Evolutionary conservation across 2,113 vertebrate genomes (phyloP).

Genomic region (Ceratotherium simum): DNA sequence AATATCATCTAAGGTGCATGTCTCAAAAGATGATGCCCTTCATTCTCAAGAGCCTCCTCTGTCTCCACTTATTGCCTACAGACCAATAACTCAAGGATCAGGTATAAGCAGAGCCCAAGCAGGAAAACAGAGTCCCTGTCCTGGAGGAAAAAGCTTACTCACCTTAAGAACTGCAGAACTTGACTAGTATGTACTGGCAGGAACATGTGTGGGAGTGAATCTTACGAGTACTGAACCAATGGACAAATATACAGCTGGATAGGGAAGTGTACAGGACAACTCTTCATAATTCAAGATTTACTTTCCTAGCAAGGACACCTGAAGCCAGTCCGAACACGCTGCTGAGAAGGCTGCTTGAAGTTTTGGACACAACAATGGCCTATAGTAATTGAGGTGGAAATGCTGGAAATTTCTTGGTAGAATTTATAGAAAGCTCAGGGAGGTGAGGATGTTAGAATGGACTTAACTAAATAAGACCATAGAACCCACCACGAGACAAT

Average conservation of each 20-base stretch:
- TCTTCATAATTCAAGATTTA: slow-evolving; percentile 2
- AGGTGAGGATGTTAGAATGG: neutral
- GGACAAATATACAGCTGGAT: neutral
- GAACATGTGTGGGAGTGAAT: neutral
- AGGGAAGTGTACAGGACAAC: neutral
- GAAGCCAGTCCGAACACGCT: neutral
- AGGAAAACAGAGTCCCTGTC: neutral
- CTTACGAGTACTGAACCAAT: neutral
- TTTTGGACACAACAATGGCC: neutral
- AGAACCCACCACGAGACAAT: neutral
- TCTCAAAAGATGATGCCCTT: slow-evolving; percentile 27
- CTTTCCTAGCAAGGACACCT: neutral
- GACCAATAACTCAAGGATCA: neutral
- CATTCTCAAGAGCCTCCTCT: neutral
- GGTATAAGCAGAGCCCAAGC: slow-evolving; percentile 21
- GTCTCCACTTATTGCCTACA: neutral
- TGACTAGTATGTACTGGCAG: neutral
- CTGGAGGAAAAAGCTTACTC: slow-evolving; percentile 15
- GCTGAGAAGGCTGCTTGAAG: slow-evolving; percentile 16
- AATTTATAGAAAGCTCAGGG: neutral
- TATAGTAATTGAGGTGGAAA: slow-evolving; percentile 10
- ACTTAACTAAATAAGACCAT: neutral
- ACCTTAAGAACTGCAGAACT: neutral
- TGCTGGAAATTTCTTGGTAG: neutral
- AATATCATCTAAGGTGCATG: neutral